These are phyloP conservation scores for Homalodisca vitripennis DNA, from an alignment of 1,140 invertebrate species.

Conservation along the genomic window DNA sequence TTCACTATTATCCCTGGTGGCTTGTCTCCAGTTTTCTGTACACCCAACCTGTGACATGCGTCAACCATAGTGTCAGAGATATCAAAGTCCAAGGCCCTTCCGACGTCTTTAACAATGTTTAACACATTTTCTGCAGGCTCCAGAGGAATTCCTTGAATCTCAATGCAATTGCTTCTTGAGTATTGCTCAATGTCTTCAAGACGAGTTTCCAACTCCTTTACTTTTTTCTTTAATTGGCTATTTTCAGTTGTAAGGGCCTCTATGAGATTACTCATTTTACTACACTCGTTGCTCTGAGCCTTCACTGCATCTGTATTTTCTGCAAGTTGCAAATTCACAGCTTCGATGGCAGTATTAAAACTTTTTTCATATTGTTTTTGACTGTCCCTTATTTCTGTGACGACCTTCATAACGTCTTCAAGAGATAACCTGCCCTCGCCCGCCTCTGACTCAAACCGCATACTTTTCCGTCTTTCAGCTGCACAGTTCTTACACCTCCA, in stretches of 20 bases:
- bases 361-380: background rate
- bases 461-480: background rate
- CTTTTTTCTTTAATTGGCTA: constrained; percentile 3
- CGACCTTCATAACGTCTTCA: constrained; percentile 2
- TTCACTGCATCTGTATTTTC: background rate
- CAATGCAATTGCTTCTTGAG: constrained; percentile 15
- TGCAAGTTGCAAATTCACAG: background rate
- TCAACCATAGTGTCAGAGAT: constrained; percentile 5
- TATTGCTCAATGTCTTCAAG: constrained; percentile 25
- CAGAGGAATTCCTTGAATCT: constrained; percentile 23
- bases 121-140: constrained; percentile 3
- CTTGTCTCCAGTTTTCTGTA: background rate
- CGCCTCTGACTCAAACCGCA: background rate
- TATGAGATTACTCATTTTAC: background rate
- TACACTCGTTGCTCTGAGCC: background rate
- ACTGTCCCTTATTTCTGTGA: background rate
- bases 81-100: background rate
- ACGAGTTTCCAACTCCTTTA: background rate
- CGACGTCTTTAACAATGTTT: constrained; percentile 17
- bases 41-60: constrained; percentile 19
- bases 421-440: background rate
- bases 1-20: constrained; percentile 24
- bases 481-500: background rate
- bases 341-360: background rate
- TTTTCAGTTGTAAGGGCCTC: constrained; percentile 4